Conservation (phyloP, 2,888 invertebrate species). For the Gerris lacustris region DNA sequence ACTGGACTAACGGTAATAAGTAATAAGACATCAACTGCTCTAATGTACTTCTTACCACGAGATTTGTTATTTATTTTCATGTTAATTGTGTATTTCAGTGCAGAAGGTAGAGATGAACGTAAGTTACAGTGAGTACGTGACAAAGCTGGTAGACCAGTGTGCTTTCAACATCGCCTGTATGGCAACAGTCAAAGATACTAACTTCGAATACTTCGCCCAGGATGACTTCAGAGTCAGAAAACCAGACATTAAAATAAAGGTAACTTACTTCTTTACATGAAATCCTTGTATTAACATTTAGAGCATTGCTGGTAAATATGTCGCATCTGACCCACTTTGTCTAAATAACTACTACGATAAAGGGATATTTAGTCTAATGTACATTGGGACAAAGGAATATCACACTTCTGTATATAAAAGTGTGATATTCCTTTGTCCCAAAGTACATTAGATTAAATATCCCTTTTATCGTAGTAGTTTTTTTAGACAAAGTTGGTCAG, state of each 20-base stretch:
- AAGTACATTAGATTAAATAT: too few species aligned
- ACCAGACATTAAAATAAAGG: conserved; percentile 70
- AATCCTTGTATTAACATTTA: background rate
- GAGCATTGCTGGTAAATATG: too few species aligned
- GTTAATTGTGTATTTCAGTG: conserved; percentile 35
- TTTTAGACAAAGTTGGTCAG: too few species aligned
- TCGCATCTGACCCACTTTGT: too few species aligned
- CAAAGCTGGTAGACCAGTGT: conserved; percentile 62
- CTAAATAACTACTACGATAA: too few species aligned
- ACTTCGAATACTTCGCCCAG: conserved; percentile 77
- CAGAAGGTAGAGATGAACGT: conserved; percentile 57
- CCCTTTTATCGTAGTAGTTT: background rate
- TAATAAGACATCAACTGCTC: too few species aligned
- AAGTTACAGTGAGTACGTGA: conserved; percentile 64
- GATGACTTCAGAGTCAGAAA: conserved; percentile 81
- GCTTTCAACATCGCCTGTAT: conserved; percentile 74
- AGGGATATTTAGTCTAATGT: too few species aligned
- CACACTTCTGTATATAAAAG: too few species aligned
- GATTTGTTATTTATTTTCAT: background rate
- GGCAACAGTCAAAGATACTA: conserved; percentile 63
- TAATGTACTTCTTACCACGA: background rate
- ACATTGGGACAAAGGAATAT: too few species aligned
- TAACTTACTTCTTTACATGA: conserved; percentile 26
- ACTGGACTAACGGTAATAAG: too few species aligned
- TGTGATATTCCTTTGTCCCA: too few species aligned